Base-by-base conservation (phyloP, 2,888 invertebrate genomes). In the Dinocampus coccinellae region DNA sequence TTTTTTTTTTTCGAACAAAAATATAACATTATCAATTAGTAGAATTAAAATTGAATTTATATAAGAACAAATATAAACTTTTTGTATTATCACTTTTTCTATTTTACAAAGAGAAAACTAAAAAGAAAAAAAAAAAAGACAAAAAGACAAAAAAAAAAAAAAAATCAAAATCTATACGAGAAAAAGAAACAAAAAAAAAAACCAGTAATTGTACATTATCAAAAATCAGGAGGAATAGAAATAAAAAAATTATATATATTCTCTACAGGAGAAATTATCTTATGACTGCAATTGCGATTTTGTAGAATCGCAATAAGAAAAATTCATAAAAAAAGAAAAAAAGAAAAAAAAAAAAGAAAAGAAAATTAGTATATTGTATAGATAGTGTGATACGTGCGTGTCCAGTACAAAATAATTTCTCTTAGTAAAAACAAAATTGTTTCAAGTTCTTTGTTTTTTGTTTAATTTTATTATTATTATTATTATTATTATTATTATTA, bases 301-400 rank as follows among this genome's bases (percentile, higher is more conserved):
- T 57, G 9, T 57, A 10, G 4, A 57, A 29, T 57, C 13, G 52
- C 13, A 55, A 3, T 13, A 26, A 3, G 26, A 13, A 57, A 29
- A 57, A 26, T 57, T 55, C 16, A 55, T 22, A 24, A 2, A 22
- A 24, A 11, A 2, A 4, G 26, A n/a, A 57, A 57, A 47, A 9
- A 9, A 47, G 36, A 20, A 63, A 42, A 24, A 47, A 63, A 6
- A 47, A 22, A 47, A 47, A 36, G 20, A 20, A 64, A 52, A 53
- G 55, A 29, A 9, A 0, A 36, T 66, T 65, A 70, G 66, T 71
- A 61, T 66, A 66, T 47, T 66, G 52, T 70, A 66, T 70, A 39
- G 9, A 66, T 60, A 61, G 71, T 71, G 66, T 71, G 61, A 29
- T 29, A 42, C 24, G n/a, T 16, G 11, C 22, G 20, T 13, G 20